Conservation (phyloP, 2,113 vertebrate species). For the Pholis gunnellus region DNA sequence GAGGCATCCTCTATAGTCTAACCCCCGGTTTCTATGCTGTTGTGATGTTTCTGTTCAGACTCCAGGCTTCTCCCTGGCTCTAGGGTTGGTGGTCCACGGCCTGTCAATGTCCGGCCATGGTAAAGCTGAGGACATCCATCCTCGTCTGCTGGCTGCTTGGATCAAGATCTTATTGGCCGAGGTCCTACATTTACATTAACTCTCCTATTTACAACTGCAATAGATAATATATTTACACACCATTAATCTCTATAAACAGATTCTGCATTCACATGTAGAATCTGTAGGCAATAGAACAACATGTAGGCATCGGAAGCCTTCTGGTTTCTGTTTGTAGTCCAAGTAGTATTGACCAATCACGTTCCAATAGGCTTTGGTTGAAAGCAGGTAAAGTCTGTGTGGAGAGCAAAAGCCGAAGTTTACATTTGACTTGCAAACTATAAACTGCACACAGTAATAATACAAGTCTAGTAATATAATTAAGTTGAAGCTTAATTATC, state of each 20-base stretch:
- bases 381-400: too few species aligned
- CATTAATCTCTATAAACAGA: background rate
- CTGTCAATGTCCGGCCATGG: conserved; percentile 91
- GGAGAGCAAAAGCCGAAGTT: background rate
- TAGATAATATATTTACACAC: background rate
- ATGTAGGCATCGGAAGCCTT: background rate
- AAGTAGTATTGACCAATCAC: too few species aligned
- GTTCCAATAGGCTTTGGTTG: too few species aligned
- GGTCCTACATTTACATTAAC: conserved; percentile 73
- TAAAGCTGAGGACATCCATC: conserved; percentile 91
- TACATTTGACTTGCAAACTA: background rate
- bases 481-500: background rate
- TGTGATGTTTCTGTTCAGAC: conserved; percentile 78
- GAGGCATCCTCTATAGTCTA: background rate
- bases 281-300: background rate
- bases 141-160: conserved; percentile 90
- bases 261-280: background rate
- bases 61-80: conserved; percentile 92
- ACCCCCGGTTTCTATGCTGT: background rate
- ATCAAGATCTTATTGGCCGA: conserved; percentile 90
- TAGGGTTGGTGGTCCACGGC: conserved; percentile 90
- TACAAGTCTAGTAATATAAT: background rate
- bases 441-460: background rate
- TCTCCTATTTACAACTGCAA: background rate
- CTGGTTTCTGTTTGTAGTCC: background rate